phyloP scores from a whole-genome alignment of 2,888 invertebrate genomes.

The Eristalinus aeneus region DNA sequence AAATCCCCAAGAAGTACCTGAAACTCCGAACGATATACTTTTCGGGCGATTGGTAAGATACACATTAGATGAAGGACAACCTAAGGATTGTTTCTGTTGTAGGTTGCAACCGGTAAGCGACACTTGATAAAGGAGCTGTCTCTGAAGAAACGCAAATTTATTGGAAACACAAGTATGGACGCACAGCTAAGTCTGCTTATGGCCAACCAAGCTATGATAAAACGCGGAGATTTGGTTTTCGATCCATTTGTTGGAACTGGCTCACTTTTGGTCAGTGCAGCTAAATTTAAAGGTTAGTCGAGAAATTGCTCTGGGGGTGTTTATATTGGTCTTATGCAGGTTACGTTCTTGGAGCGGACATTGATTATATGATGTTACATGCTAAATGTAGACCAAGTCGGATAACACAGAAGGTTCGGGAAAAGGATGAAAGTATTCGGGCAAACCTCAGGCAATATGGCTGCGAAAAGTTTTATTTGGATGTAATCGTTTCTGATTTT shows the following conservation, averaged over 20 bases:
- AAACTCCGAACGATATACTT: conserved; percentile 87
- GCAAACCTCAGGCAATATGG: conserved; percentile 95
- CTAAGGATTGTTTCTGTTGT: conserved; percentile 45
- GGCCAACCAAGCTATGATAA: conserved; percentile 95
- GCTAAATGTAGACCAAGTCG: conserved; percentile 91
- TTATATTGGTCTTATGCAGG: conserved; percentile 52
- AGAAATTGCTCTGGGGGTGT: too few species aligned
- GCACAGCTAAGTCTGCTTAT: conserved; percentile 95
- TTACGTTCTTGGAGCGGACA: conserved; percentile 93
- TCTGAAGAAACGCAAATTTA: conserved; percentile 94
- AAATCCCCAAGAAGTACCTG: conserved; percentile 88
- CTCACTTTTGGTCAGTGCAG: conserved; percentile 92
- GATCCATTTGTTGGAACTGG: conserved; percentile 95
- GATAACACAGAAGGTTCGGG: conserved; percentile 88
- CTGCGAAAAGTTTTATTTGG: conserved; percentile 88
- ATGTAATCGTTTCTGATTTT: conserved; percentile 95
- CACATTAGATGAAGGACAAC: background rate
- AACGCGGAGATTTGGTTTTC: conserved; percentile 87
- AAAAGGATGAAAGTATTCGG: conserved; percentile 92
- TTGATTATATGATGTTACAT: conserved; percentile 96
- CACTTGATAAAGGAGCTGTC: conserved; percentile 90
- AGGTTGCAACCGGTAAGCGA: conserved; percentile 93
- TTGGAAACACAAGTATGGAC: conserved; percentile 99
- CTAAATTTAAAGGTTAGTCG: conserved; percentile 88
- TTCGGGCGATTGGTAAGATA: conserved; percentile 92